Evolutionary conservation across 2,888 invertebrate species (phyloP).

Genomic region (Chloroclystis v-ata): DNA sequence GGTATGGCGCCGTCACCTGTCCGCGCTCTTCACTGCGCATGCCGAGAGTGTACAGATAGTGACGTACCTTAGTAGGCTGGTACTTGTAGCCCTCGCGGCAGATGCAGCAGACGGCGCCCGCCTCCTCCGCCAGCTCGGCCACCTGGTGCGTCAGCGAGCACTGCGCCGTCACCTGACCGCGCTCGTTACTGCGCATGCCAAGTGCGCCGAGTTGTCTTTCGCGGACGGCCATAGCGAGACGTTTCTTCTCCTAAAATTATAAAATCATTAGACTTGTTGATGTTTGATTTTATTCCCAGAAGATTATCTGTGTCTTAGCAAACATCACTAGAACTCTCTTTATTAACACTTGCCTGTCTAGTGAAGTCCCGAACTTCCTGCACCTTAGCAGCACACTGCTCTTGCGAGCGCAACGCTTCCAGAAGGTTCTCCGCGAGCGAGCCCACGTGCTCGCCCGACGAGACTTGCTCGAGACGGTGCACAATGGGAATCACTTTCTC

Average conservation of each 20-base stretch:
- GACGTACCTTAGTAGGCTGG: constrained; percentile 87
- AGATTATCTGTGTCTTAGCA: no score
- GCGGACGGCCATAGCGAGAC: constrained; percentile 98
- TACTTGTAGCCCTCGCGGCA: constrained; percentile 98
- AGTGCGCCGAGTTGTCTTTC: constrained; percentile 96
- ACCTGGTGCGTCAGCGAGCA: constrained; percentile 94
- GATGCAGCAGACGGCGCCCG: constrained; percentile 97
- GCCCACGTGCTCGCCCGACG: constrained; percentile 97
- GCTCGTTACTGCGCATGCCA: constrained; percentile 97
- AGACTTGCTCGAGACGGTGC: constrained; percentile 97
- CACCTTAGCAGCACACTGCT: constrained; percentile 88
- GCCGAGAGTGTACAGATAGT: not conserved
- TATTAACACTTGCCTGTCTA: constrained; percentile 74
- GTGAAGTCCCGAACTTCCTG: constrained; percentile 97
- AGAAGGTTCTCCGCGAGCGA: constrained; percentile 97
- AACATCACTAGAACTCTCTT: no score
- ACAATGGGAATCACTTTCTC: constrained; percentile 95
- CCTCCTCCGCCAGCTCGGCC: constrained; percentile 96
- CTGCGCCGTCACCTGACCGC: constrained; percentile 96
- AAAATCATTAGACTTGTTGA: not conserved
- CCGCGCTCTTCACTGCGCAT: no score
- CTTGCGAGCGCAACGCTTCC: constrained; percentile 88
- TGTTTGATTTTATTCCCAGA: no score
- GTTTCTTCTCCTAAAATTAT: constrained; percentile 91
- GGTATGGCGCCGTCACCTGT: no score